Base-by-base conservation (phyloP, 1,140 invertebrate genomes). In the Uloborus diversus region DNA sequence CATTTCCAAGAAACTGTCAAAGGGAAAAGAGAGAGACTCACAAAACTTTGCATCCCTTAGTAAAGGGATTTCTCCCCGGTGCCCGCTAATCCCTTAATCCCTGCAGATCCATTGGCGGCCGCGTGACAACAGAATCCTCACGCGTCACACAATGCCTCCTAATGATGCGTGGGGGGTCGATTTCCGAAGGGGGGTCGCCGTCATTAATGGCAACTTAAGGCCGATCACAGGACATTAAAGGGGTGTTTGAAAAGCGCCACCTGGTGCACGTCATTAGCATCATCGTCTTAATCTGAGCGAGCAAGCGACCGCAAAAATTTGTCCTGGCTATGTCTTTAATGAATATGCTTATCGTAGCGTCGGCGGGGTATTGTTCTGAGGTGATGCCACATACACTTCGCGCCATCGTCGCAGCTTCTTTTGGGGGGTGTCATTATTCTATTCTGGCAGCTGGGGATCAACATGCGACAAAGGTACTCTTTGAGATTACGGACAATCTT, bases 151-250 rank as follows among this genome's bases (percentile, higher is more conserved):
- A 73, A 61, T 61, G 51, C 53, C 69, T n/a, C 69, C 69, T 73
- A 73, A 73, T 73, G 69, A 73, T 73, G 69, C 69, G 20, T 47
- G 56, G 69, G 68, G 65, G 69, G 69, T 47, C 11, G 56, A 27
- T 42, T 13, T 9, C 9, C 4, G 66, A 0, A n/a, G 66, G 28
- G 66, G 51, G 42, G 28, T 28, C 25, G 32, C 56, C 69, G 56
- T 73, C 69, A 73, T 73, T 73, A 73, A 73, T 73, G 69, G 69
- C 69, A 73, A 73, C 69, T 73, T 73, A 73, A 73, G 56, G 69
- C 69, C 69, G 69, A 73, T 73, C 69, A 35, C 69, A 23, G 56
- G 51, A 73, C 69, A 73, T 73, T 73, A 73, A 73, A 73, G 56
- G 69, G 69, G 53, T 73, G 69, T 73, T 73, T 37, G 69, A 61